Evolutionary conservation across 1,140 invertebrate genomes (phyloP).

Genomic region (Tetraneura akinire): DNA sequence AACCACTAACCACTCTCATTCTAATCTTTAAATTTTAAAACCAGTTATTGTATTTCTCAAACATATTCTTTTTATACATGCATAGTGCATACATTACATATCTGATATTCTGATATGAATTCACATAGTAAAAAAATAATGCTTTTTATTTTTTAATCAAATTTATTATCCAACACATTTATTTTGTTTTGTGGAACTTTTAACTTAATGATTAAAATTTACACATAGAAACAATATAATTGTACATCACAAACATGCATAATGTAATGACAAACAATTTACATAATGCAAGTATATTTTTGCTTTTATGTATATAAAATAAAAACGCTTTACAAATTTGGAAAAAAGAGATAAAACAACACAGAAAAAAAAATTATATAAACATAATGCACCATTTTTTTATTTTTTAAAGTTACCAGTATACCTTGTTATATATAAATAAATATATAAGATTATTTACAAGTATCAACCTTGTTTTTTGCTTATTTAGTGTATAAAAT

Average conservation of each 20-base stretch:
- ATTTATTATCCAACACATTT: conserved; percentile 31
- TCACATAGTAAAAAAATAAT: no score
- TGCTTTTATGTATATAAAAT: conserved; percentile 25
- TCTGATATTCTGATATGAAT: no score
- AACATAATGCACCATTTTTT: conserved; percentile 44
- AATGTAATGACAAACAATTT: conserved; percentile 16
- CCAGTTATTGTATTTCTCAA: no score
- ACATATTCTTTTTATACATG: no score
- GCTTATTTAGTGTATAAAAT: conserved; percentile 3
- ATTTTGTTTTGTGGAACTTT: conserved; percentile 29
- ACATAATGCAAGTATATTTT: conserved; percentile 10
- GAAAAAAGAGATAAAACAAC: conserved; percentile 34
- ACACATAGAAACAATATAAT: conserved; percentile 34
- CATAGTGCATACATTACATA: no score
- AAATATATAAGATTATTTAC: conserved; percentile 32
- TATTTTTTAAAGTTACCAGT: neutral
- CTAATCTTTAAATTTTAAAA: no score
- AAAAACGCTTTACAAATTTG: conserved; percentile 50
- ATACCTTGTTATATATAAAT: conserved; percentile 34
- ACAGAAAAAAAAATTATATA: conserved; percentile 15
- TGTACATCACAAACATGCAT: neutral
- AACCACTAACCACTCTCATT: no score
- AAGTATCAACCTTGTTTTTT: neutral
- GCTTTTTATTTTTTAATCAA: neutral
- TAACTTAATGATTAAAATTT: conserved; percentile 28